Conservation (phyloP, 2,113 vertebrate genomes). For the Barnardius zonarius region DNA sequence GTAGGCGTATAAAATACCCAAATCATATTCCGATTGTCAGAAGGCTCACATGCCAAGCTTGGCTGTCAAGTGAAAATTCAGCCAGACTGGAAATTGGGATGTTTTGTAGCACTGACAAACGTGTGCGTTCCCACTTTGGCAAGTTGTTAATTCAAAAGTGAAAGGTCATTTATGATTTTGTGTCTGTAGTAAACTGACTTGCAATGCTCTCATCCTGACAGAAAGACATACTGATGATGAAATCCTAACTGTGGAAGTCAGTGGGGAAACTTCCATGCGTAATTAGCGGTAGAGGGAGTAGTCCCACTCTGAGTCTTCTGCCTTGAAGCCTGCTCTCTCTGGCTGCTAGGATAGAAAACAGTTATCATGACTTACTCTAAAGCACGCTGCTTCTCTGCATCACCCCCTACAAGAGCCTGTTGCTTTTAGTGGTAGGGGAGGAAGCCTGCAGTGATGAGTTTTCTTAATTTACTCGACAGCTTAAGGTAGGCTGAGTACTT, state of each 20-base stretch:
- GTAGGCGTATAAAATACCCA: background rate
- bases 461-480: background rate
- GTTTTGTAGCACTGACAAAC: background rate
- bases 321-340: background rate
- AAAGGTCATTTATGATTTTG: background rate
- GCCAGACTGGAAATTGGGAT: background rate
- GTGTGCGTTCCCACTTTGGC: fast-evolving
- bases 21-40: background rate
- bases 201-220: background rate
- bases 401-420: background rate
- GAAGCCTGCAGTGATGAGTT: background rate
- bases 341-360: background rate
- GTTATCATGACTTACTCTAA: background rate
- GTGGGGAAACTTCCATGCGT: background rate
- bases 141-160: background rate
- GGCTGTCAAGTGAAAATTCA: background rate
- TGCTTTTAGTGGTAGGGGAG: background rate
- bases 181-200: background rate
- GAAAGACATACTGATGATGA: background rate
- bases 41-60: background rate
- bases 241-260: background rate
- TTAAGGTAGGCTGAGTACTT: background rate
- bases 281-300: background rate
- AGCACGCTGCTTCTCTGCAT: background rate
- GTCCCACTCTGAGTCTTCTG: background rate